phyloP scores from a whole-genome alignment of 2,113 vertebrate genomes.

The Tetrao urogallus region DNA sequence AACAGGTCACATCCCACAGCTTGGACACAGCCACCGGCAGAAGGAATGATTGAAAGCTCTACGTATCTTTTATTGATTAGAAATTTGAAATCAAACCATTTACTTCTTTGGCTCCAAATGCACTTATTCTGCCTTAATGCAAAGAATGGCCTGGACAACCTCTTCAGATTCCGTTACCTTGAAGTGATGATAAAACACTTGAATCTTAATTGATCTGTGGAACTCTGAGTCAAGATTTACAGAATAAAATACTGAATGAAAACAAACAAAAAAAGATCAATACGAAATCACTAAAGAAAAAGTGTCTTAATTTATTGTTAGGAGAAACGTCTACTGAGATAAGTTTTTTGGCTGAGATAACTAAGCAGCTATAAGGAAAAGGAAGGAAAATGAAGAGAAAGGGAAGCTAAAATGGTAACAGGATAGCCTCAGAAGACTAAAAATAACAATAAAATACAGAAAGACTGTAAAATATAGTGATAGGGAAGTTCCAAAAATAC shows the following conservation, averaged over 20 bases:
- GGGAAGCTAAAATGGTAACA: slow-evolving; percentile 28
- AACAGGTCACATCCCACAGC: background rate
- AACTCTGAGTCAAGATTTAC: background rate
- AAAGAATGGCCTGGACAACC: background rate
- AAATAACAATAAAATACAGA: slow-evolving; percentile 55
- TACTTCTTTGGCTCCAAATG: background rate
- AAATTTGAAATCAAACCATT: background rate
- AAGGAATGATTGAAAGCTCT: background rate
- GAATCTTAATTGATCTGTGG: background rate
- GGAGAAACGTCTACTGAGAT: background rate
- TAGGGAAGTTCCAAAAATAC: slow-evolving; percentile 44
- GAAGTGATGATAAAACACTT: background rate
- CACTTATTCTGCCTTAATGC: background rate
- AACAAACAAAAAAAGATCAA: background rate
- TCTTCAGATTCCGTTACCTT: background rate
- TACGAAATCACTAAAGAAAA: background rate
- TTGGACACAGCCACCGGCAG: background rate
- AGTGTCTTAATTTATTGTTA: slow-evolving; percentile 20
- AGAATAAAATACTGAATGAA: background rate
- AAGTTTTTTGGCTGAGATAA: slow-evolving; percentile 24
- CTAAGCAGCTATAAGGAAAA: background rate
- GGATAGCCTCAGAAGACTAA: slow-evolving; percentile 28
- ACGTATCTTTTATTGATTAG: background rate
- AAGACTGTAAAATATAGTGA: background rate
- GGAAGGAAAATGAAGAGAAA: background rate